Conservation (phyloP, 2,797 vertebrate genomes). For the Ceryle rudis region DNA sequence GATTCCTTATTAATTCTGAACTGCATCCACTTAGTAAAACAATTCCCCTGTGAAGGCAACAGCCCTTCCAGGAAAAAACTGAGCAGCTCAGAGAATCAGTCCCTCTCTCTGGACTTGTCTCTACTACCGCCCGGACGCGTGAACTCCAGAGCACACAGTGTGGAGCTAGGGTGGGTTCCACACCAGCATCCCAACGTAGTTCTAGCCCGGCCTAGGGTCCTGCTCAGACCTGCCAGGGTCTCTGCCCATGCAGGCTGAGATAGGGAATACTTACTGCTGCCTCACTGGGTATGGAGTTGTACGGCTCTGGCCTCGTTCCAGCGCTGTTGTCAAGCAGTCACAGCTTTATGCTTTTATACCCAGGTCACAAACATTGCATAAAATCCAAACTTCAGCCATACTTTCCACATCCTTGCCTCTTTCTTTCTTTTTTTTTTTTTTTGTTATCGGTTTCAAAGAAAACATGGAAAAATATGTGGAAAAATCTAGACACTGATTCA, state of each 20-base stretch:
- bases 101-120: background rate
- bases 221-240: background rate
- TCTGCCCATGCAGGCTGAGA: background rate
- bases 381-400: background rate
- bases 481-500: background rate
- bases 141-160: background rate
- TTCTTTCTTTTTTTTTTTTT: background rate
- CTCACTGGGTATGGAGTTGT: background rate
- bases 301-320: background rate
- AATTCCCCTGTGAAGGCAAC: background rate
- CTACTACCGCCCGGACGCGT: background rate
- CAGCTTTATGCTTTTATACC: background rate
- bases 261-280: background rate
- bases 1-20: background rate
- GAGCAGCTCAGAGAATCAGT: background rate
- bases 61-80: background rate
- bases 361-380: background rate
- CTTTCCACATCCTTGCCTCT: background rate
- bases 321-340: background rate
- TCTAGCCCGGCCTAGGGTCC: background rate
- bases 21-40: background rate
- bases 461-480: background rate
- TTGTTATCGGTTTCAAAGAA: background rate
- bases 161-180: rapidly evolving
- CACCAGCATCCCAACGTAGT: rapidly evolving